Conservation (phyloP, 2,113 vertebrate genomes). For the Henicopernis longicauda region DNA sequence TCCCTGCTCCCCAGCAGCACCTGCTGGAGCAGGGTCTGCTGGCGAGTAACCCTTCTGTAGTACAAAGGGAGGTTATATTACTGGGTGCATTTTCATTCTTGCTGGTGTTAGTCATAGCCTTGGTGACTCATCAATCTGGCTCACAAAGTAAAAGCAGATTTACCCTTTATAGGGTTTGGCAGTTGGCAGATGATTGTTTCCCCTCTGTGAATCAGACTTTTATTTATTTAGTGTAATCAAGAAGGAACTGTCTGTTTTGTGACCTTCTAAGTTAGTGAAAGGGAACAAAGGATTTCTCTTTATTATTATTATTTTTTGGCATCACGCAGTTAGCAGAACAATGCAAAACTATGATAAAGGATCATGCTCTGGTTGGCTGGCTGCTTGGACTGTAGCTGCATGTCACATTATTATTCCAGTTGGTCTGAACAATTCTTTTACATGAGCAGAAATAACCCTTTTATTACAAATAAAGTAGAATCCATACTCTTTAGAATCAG, state of each 20-base stretch:
- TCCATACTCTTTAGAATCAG: not conserved
- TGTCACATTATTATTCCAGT: conserved; percentile 26
- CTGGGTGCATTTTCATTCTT: conserved; percentile 53
- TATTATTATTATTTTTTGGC: conserved; percentile 75
- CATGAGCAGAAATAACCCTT: not conserved
- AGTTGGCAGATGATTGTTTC: conserved; percentile 67
- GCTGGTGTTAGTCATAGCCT: conserved; percentile 69
- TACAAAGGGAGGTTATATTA: conserved; percentile 38
- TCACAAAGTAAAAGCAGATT: conserved; percentile 70
- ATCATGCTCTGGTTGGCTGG: conserved; percentile 39
- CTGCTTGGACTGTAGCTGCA: conserved; percentile 22
- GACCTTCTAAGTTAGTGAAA: conserved; percentile 78
- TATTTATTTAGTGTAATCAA: conserved; percentile 80
- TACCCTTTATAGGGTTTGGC: conserved; percentile 65
- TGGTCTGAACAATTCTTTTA: conserved; percentile 2
- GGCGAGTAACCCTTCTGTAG: not conserved
- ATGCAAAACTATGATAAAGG: conserved; percentile 70
- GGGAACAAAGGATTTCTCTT: conserved; percentile 73
- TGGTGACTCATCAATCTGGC: conserved; percentile 74
- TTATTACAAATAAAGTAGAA: conserved; percentile 40
- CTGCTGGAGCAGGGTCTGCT: not conserved
- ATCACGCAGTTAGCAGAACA: conserved; percentile 65
- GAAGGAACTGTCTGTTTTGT: conserved; percentile 79
- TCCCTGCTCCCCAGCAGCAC: not conserved
- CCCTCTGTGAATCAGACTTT: conserved; percentile 69